These are phyloP conservation scores for Hippasteria phrygiana DNA, from an alignment of 53 echinoderm and acorn worm genomes.

Conservation along the genomic window DNA sequence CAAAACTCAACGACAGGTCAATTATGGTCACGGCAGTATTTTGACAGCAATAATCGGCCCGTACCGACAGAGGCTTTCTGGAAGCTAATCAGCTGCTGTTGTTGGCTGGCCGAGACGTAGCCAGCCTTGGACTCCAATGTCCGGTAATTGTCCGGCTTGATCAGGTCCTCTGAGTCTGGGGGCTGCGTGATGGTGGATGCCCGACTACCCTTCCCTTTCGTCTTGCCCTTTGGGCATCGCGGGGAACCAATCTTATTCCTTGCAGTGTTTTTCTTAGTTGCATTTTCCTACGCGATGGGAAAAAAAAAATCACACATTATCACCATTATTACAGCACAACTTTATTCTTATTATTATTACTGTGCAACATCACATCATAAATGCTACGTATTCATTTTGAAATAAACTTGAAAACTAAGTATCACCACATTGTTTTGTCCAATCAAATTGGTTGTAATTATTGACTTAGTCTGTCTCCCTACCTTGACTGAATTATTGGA, in stretches of 20 bases:
- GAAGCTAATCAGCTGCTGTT: constrained; percentile 86
- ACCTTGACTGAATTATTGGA: constrained; percentile 98
- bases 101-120: constrained; percentile 64
- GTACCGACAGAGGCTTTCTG: constrained; percentile 97
- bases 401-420: too few species aligned
- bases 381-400: too few species aligned
- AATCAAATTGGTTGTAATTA: neutral
- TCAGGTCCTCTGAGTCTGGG: constrained; percentile 81
- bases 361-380: too few species aligned
- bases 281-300: constrained; percentile 79
- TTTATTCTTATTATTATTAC: too few species aligned
- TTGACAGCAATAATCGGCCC: neutral
- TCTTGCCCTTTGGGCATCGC: constrained; percentile 85
- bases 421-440: too few species aligned
- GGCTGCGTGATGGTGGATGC: constrained; percentile 86
- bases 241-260: constrained; percentile 78
- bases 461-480: neutral
- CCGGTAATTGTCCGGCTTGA: constrained; percentile 87
- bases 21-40: too few species aligned
- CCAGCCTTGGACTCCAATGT: constrained; percentile 73
- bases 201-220: constrained; percentile 78
- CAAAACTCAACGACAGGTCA: too few species aligned
- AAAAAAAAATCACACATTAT: neutral
- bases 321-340: too few species aligned
- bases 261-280: constrained; percentile 79